These are phyloP conservation scores for Boloria euphrosyne DNA, from an alignment of 2,888 invertebrate genomes.

Conservation along the genomic window DNA sequence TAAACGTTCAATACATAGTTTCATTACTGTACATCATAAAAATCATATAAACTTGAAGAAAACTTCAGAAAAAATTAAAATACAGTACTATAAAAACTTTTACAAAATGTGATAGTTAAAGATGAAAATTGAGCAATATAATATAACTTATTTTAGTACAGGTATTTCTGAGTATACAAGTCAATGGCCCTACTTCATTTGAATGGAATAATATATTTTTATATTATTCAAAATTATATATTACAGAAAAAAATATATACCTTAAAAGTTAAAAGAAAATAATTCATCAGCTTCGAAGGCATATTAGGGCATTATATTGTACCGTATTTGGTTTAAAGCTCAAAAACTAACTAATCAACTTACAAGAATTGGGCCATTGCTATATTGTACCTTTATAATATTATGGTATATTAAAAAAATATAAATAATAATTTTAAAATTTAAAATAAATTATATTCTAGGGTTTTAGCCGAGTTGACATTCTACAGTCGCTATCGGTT, in stretches of 20 bases:
- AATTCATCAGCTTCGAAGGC: too few relatives aligned
- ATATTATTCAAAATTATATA: too few relatives aligned
- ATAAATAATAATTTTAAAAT: too few relatives aligned
- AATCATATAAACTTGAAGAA: constrained; percentile 2
- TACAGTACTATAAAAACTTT: constrained; percentile 1
- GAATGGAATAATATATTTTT: background rate
- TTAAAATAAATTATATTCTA: constrained; percentile 3
- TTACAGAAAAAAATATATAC: background rate
- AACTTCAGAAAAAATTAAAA: background rate
- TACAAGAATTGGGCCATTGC: background rate
- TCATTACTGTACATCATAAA: constrained; percentile 1
- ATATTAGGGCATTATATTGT: too few relatives aligned
- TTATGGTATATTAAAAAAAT: constrained; percentile 1
- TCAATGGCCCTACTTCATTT: constrained; percentile 8
- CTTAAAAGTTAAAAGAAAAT: too few relatives aligned
- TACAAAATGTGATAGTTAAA: constrained; percentile 18
- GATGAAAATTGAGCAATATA: constrained; percentile 34
- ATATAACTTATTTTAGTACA: background rate
- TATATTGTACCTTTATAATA: background rate
- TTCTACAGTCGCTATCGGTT: too few relatives aligned
- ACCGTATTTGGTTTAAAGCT: too few relatives aligned
- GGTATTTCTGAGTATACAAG: background rate
- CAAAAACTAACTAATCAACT: too few relatives aligned
- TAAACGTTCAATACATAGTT: background rate
- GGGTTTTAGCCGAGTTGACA: too few relatives aligned